Evolutionary conservation across 92 coral and sea anemone species (phyloP).

Genomic region (Pocillopora meandrina): DNA sequence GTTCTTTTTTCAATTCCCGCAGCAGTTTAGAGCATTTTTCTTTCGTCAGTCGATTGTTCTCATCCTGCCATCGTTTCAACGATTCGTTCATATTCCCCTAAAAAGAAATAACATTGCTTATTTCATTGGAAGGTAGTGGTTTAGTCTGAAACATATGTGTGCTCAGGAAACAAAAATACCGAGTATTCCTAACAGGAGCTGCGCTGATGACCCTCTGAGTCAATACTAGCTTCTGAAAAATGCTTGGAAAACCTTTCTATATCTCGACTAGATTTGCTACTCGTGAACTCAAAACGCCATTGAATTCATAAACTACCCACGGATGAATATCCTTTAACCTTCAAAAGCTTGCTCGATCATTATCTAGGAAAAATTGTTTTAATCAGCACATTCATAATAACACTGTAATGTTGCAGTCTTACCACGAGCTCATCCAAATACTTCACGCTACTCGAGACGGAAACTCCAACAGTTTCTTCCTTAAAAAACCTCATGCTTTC

Average conservation of each 20-base stretch:
- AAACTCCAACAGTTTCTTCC: slow-evolving; percentile 47
- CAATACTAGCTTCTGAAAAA: too few relatives aligned
- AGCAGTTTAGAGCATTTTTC: slow-evolving; percentile 46
- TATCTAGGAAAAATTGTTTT: not conserved
- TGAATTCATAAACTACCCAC: too few relatives aligned
- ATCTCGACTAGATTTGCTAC: too few relatives aligned
- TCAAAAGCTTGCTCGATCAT: not conserved
- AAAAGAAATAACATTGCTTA: not conserved
- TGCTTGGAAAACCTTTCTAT: too few relatives aligned
- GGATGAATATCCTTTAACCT: too few relatives aligned
- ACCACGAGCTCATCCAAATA: slow-evolving; percentile 46
- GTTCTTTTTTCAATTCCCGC: slow-evolving; percentile 33
- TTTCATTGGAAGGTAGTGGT: not conserved
- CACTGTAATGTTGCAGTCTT: not conserved
- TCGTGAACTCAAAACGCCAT: too few relatives aligned
- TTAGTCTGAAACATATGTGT: not conserved
- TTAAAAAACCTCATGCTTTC: slow-evolving; percentile 22
- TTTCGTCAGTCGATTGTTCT: slow-evolving; percentile 50
- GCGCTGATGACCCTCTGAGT: too few relatives aligned
- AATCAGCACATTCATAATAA: not conserved
- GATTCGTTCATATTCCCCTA: not conserved
- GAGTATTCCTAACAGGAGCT: too few relatives aligned
- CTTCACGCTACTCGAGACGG: slow-evolving; percentile 36
- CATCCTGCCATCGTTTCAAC: slow-evolving; percentile 16
- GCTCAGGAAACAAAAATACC: not conserved